Evolutionary conservation across 2,888 invertebrate species (phyloP), one percentile per base, ranked within the genome.

Genomic region (Podabrus alpinus): DNA sequence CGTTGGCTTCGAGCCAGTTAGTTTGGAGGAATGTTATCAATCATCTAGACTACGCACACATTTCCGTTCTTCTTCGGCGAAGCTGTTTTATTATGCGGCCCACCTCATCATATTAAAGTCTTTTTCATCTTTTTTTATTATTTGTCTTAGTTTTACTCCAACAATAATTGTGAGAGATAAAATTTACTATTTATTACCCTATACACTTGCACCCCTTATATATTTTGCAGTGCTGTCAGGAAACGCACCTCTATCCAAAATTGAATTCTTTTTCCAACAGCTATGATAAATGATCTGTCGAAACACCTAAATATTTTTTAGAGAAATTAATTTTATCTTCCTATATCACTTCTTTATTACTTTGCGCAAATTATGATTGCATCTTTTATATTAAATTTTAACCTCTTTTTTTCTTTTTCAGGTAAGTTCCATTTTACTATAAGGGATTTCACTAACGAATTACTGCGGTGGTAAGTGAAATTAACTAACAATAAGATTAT

Each of bases 61-160:
- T 81, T 80, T 81, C 79, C 78, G 68, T 77, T 76, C 79, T 79
- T 78, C 79, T 80, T 80, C 79, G 77, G 79, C 19, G 73, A 77
- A 80, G 80, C 80, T 80, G 80, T 80, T 82, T 82, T 80, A 82
- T 81, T 82, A 81, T 82, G 80, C 82, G 81, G 80, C 82, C 82
- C 82, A 85, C 84, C 85, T 84, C 85, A 85, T 85, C 85, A 84
- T 85, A 86, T 85, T 84, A 85, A 83, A 84, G 83, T 82, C 83
- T 82, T 81, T 86, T 86, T 84, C 84, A 86, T 86, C 85, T 86
- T 85, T 80, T 79, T 77, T 74, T 78, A 76, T 75, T 79, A 73
- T 76, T 76, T 78, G 74, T 69, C 69, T 68, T 67, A 29, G 29
- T 73, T 72, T 66, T 75, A 75, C 79, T 78, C 78, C 77, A 79